Evolutionary conservation across 1,140 invertebrate species (phyloP).

Genomic region (Oncopodura yosiiana): DNA sequence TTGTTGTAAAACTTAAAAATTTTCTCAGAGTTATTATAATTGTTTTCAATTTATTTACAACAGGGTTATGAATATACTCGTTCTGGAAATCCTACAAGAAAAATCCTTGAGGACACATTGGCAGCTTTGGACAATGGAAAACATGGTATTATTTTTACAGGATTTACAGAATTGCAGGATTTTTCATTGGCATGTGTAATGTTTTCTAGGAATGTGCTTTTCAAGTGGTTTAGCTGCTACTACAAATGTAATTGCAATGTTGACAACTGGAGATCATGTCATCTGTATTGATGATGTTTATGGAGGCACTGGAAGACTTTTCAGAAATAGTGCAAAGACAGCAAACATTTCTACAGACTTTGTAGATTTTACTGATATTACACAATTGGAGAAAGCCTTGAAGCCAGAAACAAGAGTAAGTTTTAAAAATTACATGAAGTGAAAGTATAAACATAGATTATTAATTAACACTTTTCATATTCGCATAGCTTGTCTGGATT

Average conservation of each 20-base stretch:
- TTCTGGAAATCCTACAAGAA: conserved; percentile 88
- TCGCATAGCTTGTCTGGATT: conserved; percentile 76
- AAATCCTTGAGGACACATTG: conserved; percentile 77
- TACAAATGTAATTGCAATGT: conserved; percentile 59
- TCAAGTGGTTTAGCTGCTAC: conserved; percentile 83
- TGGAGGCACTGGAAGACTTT: conserved; percentile 71
- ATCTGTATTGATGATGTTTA: conserved; percentile 89
- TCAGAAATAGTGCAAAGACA: conserved; percentile 39
- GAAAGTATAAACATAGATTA: background rate
- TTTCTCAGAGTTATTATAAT: background rate
- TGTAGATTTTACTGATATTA: conserved; percentile 65
- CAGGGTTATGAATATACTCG: conserved; percentile 86
- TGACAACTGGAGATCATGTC: conserved; percentile 81
- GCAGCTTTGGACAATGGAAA: conserved; percentile 84
- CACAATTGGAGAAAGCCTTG: conserved; percentile 58
- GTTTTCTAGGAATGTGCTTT: conserved; percentile 54
- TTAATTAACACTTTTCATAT: conserved; percentile 6
- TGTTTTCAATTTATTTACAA: conserved; percentile 34
- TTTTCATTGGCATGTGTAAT: conserved; percentile 2
- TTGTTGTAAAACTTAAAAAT: conserved; percentile 15
- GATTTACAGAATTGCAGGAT: background rate
- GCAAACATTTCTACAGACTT: conserved; percentile 65
- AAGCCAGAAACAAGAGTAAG: conserved; percentile 74
- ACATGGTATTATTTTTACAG: too few relatives aligned
- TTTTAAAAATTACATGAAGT: background rate